phyloP scores from a whole-genome alignment of 2,113 vertebrate genomes.

The Gadus chalcogrammus region DNA sequence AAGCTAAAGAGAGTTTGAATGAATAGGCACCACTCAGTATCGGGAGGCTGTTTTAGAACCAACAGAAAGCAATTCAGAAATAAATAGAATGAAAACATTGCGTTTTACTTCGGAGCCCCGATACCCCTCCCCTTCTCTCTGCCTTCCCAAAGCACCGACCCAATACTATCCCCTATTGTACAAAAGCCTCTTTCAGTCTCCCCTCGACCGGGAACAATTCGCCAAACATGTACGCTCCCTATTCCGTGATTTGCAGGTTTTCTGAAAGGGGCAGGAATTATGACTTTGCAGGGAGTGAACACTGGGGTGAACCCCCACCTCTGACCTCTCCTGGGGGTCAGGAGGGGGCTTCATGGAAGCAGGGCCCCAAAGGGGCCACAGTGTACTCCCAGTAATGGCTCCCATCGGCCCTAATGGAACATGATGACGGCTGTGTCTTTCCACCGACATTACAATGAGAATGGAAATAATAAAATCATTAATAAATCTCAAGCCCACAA shows the following conservation, averaged over 20 bases:
- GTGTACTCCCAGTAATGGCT: conserved; percentile 22
- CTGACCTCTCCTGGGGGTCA: conserved; percentile 28
- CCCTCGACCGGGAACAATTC: conserved; percentile 30
- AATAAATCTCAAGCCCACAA: conserved; percentile 46
- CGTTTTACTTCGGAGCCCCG: conserved; percentile 32
- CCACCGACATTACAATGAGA: conserved; percentile 39
- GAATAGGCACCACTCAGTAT: conserved; percentile 41
- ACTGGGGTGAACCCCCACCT: conserved; percentile 20
- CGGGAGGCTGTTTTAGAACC: conserved; percentile 26
- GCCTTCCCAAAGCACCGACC: conserved; percentile 8
- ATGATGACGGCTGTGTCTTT: conserved; percentile 28
- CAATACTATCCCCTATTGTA: conserved; percentile 45
- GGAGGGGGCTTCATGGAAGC: conserved; percentile 21
- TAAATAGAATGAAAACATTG: conserved; percentile 30
- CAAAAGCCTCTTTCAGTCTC: conserved; percentile 42
- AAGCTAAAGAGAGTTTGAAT: conserved; percentile 12
- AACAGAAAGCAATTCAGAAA: conserved; percentile 48
- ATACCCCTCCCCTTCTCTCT: background rate
- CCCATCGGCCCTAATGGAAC: background rate
- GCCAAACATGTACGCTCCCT: conserved; percentile 26
- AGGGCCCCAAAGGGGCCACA: conserved; percentile 24
- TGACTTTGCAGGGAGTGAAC: conserved; percentile 34
- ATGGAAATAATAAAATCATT: conserved; percentile 38
- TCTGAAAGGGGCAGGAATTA: conserved; percentile 35
- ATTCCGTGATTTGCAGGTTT: conserved; percentile 12